phyloP scores from a whole-genome alignment of 2,888 invertebrate genomes.

The Drosophila barbarae region DNA sequence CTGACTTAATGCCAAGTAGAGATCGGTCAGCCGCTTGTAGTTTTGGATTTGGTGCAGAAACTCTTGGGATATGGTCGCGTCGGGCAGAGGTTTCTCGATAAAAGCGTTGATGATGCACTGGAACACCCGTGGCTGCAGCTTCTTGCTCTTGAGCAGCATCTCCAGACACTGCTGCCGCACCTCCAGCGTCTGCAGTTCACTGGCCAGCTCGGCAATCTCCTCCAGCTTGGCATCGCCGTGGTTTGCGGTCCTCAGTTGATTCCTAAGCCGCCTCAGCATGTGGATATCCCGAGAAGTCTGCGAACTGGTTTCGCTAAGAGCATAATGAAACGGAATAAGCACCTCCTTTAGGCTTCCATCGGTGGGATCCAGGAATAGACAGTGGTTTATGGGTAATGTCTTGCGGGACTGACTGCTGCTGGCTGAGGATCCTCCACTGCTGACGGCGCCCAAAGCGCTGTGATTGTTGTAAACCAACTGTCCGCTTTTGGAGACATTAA shows the following conservation, averaged over 20 bases:
- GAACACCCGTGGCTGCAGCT: slow-evolving; percentile 83
- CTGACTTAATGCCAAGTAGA: slow-evolving; percentile 72
- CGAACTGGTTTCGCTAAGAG: slow-evolving; percentile 92
- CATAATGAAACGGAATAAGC: slow-evolving; percentile 93
- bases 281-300: slow-evolving; percentile 93
- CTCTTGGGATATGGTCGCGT: slow-evolving; percentile 13
- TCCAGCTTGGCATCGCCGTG: slow-evolving; percentile 81
- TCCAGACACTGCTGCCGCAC: slow-evolving; percentile 87
- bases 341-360: slow-evolving; percentile 91
- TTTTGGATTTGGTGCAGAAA: slow-evolving; percentile 61
- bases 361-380: slow-evolving; percentile 88
- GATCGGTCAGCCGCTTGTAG: slow-evolving; percentile 74
- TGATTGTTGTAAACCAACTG: slow-evolving; percentile 89
- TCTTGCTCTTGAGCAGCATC: slow-evolving; percentile 84
- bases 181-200: slow-evolving; percentile 86
- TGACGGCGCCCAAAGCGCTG: slow-evolving; percentile 84
- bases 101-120: slow-evolving; percentile 80
- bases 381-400: slow-evolving; percentile 82
- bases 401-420: slow-evolving; percentile 80
- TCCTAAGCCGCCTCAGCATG: slow-evolving; percentile 87
- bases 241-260: slow-evolving; percentile 82
- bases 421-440: slow-evolving; percentile 19
- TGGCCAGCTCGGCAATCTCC: slow-evolving; percentile 78
- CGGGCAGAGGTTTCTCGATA: slow-evolving; percentile 37
- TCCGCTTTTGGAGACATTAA: slow-evolving; percentile 92